Percentiles rank a stretch among this genome's conserved stretches.
phyloP scores from a whole-genome alignment of 1,140 invertebrate genomes.

The Caerostris darwini region DNA sequence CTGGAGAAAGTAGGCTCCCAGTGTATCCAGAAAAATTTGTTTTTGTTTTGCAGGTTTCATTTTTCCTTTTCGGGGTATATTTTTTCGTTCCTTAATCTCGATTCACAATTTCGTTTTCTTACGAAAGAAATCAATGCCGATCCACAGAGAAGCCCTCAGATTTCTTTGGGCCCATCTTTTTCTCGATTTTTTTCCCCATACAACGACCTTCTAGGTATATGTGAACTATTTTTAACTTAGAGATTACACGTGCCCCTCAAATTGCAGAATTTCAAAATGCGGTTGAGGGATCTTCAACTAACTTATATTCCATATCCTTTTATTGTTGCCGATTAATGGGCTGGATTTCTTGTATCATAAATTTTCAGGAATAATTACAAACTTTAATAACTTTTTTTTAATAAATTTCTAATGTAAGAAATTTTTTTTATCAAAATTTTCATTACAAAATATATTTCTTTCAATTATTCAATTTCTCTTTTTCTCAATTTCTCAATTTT shows the following conservation, averaged over 20 bases:
- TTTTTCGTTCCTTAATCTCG: conserved; percentile 66
- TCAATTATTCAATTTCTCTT: no score
- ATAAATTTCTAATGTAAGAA: no score
- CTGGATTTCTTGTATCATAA: no score
- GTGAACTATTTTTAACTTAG: conserved; percentile 50
- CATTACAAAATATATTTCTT: no score
- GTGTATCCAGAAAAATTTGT: conserved; percentile 60
- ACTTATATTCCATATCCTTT: not conserved
- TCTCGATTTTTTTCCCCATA: not conserved
- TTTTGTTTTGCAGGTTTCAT: conserved; percentile 57
- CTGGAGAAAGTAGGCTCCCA: conserved; percentile 50
- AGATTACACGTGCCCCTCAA: conserved; percentile 14
- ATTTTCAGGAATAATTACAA: no score
- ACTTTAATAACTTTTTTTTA: no score
- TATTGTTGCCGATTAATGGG: no score
- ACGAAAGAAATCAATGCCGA: conserved; percentile 64
- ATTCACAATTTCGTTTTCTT: conserved; percentile 70
- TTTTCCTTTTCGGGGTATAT: conserved; percentile 36
- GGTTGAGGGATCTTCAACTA: not conserved
- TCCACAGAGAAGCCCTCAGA: not conserved
- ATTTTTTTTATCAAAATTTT: no score
- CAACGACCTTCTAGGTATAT: conserved; percentile 9
- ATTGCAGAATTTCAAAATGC: conserved; percentile 13
- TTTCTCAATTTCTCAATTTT: no score
- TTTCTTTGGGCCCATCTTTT: conserved; percentile 7